Evolutionary conservation across 2,888 invertebrate genomes (phyloP).

Genomic region (Tipula lateralis): DNA sequence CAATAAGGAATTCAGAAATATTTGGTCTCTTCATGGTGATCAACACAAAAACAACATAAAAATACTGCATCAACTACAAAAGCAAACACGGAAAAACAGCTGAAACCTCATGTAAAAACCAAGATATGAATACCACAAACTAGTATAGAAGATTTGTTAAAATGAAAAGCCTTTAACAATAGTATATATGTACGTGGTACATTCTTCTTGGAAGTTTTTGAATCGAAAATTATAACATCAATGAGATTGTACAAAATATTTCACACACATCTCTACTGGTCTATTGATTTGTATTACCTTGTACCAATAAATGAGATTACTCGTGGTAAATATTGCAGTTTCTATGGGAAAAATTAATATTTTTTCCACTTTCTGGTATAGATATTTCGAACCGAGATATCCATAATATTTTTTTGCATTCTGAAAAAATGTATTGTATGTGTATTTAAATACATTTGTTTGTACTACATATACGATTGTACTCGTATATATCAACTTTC

Average conservation of each 20-base stretch:
- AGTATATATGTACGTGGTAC: not conserved
- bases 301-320: not conserved
- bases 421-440: not conserved
- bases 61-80: constrained; percentile 11
- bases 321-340: not conserved
- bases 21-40: not conserved
- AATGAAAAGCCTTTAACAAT: not conserved
- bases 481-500: not conserved
- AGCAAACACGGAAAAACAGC: not conserved
- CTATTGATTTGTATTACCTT: not conserved
- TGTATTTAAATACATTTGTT: not conserved
- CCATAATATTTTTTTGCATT: not conserved
- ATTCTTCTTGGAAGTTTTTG: not conserved
- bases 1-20: not conserved
- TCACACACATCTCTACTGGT: not conserved
- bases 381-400: not conserved
- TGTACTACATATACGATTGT: not conserved
- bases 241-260: not conserved
- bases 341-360: not conserved
- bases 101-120: not conserved
- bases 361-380: not conserved
- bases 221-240: not conserved
- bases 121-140: not conserved
- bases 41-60: not conserved
- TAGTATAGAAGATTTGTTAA: not conserved